Conservation (phyloP, 2,888 invertebrate species). For the Eurois occulta region DNA sequence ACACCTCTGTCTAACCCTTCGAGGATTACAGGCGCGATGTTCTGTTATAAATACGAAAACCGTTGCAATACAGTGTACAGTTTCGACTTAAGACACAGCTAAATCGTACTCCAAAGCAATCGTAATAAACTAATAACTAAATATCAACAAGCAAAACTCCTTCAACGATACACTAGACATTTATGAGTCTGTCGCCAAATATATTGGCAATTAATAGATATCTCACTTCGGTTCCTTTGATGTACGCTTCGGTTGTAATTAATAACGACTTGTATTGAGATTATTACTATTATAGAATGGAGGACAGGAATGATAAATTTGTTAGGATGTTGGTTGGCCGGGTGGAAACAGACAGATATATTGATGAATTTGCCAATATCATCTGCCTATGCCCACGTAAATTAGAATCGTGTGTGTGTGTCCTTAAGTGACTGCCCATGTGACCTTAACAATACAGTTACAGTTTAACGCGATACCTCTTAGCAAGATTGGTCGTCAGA, state of each 20-base stretch:
- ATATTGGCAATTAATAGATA: conserved; percentile 34
- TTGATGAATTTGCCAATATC: background rate
- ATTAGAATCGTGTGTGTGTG: no score
- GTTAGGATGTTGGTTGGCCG: background rate
- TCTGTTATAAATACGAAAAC: background rate
- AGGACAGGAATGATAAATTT: background rate
- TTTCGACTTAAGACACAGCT: background rate
- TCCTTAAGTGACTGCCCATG: no score
- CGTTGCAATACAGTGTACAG: background rate
- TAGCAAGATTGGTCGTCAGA: no score
- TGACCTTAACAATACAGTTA: no score
- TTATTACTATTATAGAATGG: background rate
- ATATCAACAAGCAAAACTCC: background rate
- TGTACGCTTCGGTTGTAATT: conserved; percentile 4
- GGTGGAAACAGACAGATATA: background rate
- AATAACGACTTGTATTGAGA: conserved; percentile 23
- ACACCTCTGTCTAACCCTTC: background rate
- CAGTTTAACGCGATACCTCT: no score
- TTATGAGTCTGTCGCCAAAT: conserved; percentile 36
- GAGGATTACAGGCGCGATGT: background rate
- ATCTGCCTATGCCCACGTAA: no score
- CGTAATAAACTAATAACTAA: conserved; percentile 25
- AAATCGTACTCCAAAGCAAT: background rate
- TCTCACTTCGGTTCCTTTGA: conserved; percentile 24
- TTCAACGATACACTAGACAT: background rate